Percentiles rank a stretch among this genome's conserved stretches.
These are phyloP conservation scores for Platalea minor DNA, from an alignment of 2,797 vertebrate species.

Conservation along the genomic window DNA sequence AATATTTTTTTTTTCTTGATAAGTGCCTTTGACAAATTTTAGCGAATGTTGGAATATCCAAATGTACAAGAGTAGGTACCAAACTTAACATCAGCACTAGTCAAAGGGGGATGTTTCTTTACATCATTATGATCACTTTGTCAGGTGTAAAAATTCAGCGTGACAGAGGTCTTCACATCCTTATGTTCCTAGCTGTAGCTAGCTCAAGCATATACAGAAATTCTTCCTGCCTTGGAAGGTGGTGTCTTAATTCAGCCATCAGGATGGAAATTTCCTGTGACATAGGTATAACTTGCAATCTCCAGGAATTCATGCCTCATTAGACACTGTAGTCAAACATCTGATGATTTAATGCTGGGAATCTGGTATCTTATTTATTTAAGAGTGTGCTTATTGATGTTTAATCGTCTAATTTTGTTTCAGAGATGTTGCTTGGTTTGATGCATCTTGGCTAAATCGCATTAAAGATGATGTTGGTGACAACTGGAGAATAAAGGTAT, in stretches of 20 bases:
- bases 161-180: not conserved
- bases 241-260: not conserved
- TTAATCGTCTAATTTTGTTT: conserved; percentile 13
- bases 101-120: not conserved
- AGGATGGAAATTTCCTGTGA: not conserved
- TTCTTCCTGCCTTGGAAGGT: not conserved
- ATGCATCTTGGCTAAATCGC: conserved; percentile 86
- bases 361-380: not conserved
- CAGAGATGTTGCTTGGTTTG: conserved; percentile 93
- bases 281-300: not conserved
- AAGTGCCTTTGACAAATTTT: not conserved
- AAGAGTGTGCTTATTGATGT: not conserved
- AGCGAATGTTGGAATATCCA: not conserved
- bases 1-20: not conserved
- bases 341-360: not conserved
- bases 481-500: conserved; percentile 96
- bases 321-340: not conserved
- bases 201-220: not conserved
- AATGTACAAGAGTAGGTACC: not conserved
- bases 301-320: not conserved
- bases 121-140: not conserved
- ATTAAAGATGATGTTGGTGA: conserved; percentile 93
- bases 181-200: not conserved
- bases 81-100: accelerated
- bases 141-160: not conserved